Evolutionary conservation across 2,888 invertebrate genomes (phyloP), one percentile per base, ranked within the genome.

Genomic region (Hyposoter dolosus): DNA sequence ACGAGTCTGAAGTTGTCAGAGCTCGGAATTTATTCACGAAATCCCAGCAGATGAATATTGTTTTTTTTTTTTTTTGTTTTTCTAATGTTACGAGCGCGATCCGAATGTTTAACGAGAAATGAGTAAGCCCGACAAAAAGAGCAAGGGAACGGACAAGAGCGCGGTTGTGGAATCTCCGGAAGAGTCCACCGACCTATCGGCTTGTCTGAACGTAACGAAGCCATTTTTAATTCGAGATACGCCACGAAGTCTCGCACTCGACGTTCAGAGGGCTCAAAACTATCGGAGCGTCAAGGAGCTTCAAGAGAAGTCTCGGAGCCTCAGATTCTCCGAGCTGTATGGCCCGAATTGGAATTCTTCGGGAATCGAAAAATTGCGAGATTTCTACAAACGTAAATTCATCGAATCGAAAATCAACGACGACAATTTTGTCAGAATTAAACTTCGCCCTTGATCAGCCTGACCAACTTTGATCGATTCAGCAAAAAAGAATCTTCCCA

Each of bases 341-440:
- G 85, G 85, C n/a, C 83, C 83, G 17, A 65, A 83, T 56, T 85
- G 71, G 85, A 4, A 47, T 47, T 71, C 47, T 0, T 56, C 28
- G 9, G 76, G 60, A 32, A 28, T 80, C 4, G 9, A 71, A 35
- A 71, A 85, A 47, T 72, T 35, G 10, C 82, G 85, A 47, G 45
- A 75, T 56, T 66, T 40, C 50, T 85, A 85, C 66, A 85, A 83
- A 43, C 56, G 77, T 66, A 87, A 88, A 88, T 90, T 90, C 74
- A 50, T 88, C 82, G 76, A 84, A 23, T 88, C 88, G n/a, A 89
- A 86, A 63, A 71, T 90, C n/a, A 88, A 83, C 47, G 90, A 89
- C 47, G 63, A 47, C 32, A 87, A 86, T 65, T 90, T 90, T 35
- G 85, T 90, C 56, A 71, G 63, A 43, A 50, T 78, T 35, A 77